These are phyloP conservation scores for Oxygymnocypris stewartii DNA, from an alignment of 2,113 vertebrate species.

Conservation along the genomic window DNA sequence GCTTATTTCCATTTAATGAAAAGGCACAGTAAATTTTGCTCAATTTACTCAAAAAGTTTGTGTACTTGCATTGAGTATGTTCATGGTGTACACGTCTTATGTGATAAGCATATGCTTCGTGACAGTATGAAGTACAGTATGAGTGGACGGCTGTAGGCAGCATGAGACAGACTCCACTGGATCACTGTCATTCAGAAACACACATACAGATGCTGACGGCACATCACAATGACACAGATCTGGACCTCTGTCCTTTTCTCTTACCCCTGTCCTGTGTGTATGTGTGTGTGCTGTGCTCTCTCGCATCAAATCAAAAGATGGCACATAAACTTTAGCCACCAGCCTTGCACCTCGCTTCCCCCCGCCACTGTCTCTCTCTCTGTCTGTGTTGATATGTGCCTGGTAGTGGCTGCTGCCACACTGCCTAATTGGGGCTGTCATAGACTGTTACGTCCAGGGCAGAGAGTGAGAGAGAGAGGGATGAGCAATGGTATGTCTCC, in stretches of 20 bases:
- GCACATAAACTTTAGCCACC: conserved; percentile 66
- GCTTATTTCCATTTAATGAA: neutral
- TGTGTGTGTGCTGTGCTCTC: conserved; percentile 61
- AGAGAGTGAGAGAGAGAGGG: conserved; percentile 28
- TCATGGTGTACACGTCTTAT: neutral
- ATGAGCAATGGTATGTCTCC: conserved; percentile 38
- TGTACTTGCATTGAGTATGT: neutral
- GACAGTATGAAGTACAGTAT: conserved; percentile 50
- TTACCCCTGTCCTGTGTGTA: conserved; percentile 57
- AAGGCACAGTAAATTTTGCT: neutral
- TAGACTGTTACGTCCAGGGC: conserved; percentile 52
- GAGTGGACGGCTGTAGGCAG: conserved; percentile 49
- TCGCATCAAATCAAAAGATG: conserved; percentile 71
- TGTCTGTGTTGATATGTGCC: conserved; percentile 52
- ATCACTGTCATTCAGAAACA: conserved; percentile 74
- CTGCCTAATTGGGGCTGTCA: conserved; percentile 65
- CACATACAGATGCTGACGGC: conserved; percentile 71
- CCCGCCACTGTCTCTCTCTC: conserved; percentile 18
- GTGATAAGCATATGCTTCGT: conserved; percentile 35
- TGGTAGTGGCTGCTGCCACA: conserved; percentile 58
- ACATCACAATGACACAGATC: conserved; percentile 73
- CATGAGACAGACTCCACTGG: conserved; percentile 61
- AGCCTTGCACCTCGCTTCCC: conserved; percentile 55
- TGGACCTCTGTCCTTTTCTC: conserved; percentile 71
- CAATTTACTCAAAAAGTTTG: neutral